These are phyloP conservation scores for Sycophila sp. DNA, from an alignment of 1,140 invertebrate genomes.

Conservation along the genomic window DNA sequence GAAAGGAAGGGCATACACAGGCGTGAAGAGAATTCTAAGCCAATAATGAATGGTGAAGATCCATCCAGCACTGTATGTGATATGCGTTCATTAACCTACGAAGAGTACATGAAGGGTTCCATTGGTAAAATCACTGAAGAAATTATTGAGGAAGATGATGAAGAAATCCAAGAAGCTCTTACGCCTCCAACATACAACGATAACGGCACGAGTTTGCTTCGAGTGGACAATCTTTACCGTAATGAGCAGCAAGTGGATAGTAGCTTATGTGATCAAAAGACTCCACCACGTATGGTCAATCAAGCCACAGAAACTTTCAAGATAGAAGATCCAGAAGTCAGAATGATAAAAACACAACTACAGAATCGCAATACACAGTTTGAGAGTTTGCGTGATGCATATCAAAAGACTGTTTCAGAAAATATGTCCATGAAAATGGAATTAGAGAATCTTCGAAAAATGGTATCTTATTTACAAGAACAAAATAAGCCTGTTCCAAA, in stretches of 20 bases:
- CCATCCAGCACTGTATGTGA: constrained; percentile 13
- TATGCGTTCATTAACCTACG: constrained; percentile 48
- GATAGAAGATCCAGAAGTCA: constrained; percentile 36
- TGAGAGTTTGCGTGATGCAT: constrained; percentile 44
- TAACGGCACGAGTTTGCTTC: constrained; percentile 35
- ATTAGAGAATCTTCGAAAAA: constrained; percentile 47
- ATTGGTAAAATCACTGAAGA: not conserved
- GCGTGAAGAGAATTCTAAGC: constrained; percentile 8
- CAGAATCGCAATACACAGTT: constrained; percentile 44
- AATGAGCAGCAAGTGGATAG: constrained; percentile 25
- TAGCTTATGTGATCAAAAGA: not conserved
- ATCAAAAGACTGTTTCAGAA: constrained; percentile 50
- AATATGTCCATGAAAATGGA: constrained; percentile 53
- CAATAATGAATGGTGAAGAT: constrained; percentile 43
- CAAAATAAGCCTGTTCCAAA: constrained; percentile 12
- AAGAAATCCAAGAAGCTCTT: not conserved
- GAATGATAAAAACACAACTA: constrained; percentile 40
- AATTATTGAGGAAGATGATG: not conserved
- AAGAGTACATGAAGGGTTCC: constrained; percentile 51
- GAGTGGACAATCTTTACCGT: constrained; percentile 36
- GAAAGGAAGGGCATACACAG: constrained; percentile 29
- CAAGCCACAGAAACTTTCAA: constrained; percentile 24
- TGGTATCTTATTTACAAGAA: constrained; percentile 42
- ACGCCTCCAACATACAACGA: not conserved
- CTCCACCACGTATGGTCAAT: constrained; percentile 12